A percentile compares a stretch with the other conserved stretches of the same genome.
These are phyloP conservation scores for Drosophila kokeensis DNA, from an alignment of 2,888 invertebrate genomes.

Conservation along the genomic window DNA sequence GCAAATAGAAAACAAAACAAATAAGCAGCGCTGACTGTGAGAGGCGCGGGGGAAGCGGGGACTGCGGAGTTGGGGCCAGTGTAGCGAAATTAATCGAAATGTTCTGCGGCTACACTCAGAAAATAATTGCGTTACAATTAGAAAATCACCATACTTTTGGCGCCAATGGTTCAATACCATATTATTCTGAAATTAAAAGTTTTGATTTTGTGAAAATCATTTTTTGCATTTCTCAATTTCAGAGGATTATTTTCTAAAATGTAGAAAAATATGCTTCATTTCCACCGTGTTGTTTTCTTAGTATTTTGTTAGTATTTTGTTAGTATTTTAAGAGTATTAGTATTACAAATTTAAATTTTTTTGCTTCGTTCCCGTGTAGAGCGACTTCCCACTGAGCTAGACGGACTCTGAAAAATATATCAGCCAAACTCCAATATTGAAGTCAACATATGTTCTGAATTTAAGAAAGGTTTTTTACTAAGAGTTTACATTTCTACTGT, in stretches of 20 bases:
- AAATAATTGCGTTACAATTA: not conserved
- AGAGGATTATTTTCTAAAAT: no score
- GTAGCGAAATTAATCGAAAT: not conserved
- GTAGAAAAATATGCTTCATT: not conserved
- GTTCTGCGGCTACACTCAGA: not conserved
- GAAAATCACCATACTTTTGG: not conserved
- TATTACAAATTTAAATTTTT: no score
- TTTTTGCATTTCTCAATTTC: not conserved
- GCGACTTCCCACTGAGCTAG: no score
- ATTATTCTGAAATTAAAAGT: not conserved
- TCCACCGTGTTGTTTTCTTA: not conserved
- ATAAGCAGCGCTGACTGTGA: not conserved
- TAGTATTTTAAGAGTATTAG: not conserved
- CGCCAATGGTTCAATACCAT: not conserved
- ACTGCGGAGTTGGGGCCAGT: not conserved
- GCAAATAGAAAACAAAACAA: conserved; percentile 14
- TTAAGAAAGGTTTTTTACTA: not conserved
- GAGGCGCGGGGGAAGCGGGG: not conserved
- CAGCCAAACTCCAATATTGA: not conserved
- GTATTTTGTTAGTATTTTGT: no score
- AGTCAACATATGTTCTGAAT: not conserved
- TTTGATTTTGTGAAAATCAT: not conserved
- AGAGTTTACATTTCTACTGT: not conserved
- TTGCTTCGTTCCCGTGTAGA: not conserved
- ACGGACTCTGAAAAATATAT: not conserved